A percentile compares a stretch with the other conserved stretches of the same genome.
Conservation (phyloP, 2,113 vertebrate genomes). For the Halcyon malimbica region DNA sequence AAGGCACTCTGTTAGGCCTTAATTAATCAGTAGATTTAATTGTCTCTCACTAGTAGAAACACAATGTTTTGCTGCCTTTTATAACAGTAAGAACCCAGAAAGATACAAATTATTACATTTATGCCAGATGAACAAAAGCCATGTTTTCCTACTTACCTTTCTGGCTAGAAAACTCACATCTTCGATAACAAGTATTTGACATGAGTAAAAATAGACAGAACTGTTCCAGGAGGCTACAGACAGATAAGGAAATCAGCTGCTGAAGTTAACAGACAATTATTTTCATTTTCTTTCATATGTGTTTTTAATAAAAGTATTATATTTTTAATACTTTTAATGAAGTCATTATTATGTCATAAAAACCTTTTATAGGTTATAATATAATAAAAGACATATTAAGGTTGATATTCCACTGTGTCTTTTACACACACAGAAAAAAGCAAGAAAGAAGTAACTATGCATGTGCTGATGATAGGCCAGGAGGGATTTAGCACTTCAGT, state of each 20-base stretch:
- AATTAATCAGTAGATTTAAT: not conserved
- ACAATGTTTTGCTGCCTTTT: not conserved
- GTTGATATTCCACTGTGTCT: not conserved
- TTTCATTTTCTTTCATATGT: not conserved
- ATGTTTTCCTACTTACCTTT: not conserved
- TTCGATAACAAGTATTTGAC: not conserved
- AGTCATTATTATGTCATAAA: not conserved
- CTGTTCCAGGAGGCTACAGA: not conserved
- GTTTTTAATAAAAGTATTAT: not conserved
- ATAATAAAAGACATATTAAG: not conserved
- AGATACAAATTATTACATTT: not conserved
- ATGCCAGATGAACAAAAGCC: not conserved
- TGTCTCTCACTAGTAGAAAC: not conserved
- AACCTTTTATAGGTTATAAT: not conserved
- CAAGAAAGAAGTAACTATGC: not conserved
- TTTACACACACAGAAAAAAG: not conserved
- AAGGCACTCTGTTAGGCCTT: not conserved
- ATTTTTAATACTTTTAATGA: not conserved
- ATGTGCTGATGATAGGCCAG: not conserved
- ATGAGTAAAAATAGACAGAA: not conserved
- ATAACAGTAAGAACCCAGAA: not conserved
- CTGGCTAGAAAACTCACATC: not conserved
- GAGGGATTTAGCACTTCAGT: constrained; percentile 23
- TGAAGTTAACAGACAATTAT: not conserved
- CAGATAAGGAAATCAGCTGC: not conserved